These are phyloP conservation scores for Siderastrea siderea DNA, from an alignment of 92 coral and sea anemone genomes.

Conservation along the genomic window DNA sequence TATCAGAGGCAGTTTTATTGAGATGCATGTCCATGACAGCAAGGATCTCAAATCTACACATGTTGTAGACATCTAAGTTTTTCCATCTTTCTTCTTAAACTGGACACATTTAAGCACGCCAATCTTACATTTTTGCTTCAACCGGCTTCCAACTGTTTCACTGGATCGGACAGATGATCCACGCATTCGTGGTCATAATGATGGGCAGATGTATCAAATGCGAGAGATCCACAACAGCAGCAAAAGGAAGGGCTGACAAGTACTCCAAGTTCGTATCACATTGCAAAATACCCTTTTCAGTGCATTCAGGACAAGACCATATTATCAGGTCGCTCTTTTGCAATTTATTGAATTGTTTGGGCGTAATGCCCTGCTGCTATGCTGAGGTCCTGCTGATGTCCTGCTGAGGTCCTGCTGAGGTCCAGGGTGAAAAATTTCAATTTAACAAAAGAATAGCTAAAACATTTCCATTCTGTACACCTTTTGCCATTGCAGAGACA, in stretches of 20 bases:
- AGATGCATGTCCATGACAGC: constrained; percentile 53
- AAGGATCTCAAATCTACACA: constrained; percentile 48
- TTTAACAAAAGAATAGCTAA: too few species aligned
- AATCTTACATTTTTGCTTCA: constrained; percentile 28
- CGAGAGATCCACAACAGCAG: background rate
- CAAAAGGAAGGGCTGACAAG: too few species aligned
- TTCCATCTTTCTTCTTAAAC: constrained; percentile 24
- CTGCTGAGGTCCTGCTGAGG: too few species aligned
- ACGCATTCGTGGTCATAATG: background rate
- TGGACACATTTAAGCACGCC: constrained; percentile 21
- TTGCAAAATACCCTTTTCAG: background rate
- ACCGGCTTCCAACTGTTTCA: constrained; percentile 23
- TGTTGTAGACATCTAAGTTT: constrained; percentile 38
- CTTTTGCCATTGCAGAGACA: too few species aligned
- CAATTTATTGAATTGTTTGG: constrained; percentile 29
- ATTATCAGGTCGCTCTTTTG: background rate
- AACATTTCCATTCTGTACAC: too few species aligned
- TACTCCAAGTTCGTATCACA: background rate
- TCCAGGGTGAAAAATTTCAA: too few species aligned
- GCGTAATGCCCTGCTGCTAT: background rate
- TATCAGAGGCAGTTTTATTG: constrained; percentile 5
- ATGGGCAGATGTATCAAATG: background rate
- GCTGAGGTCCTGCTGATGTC: too few species aligned
- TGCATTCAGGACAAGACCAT: constrained; percentile 20
- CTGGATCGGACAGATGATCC: constrained; percentile 11